Evolutionary conservation across 2,797 vertebrate genomes (phyloP), one percentile per base, ranked within the genome.

Genomic region (Pampus argenteus): DNA sequence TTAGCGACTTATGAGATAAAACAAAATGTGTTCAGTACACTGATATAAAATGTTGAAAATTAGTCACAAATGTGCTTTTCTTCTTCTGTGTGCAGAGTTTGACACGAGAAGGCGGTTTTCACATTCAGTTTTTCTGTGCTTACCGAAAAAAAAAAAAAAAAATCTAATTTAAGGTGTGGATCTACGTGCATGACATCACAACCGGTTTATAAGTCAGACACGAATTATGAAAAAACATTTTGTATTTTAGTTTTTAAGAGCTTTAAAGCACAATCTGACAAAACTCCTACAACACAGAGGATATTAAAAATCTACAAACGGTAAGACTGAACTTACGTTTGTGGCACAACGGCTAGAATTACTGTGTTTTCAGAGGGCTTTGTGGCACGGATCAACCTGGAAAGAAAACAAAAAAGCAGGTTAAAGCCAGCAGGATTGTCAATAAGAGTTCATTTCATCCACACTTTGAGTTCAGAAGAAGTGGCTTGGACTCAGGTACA

Each of bases 291-390:
- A 23, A 15, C 47, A 74, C 9, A 40, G 17, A 34, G 8, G 29
- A 22, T 28, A 29, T 29, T 5, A 25, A 68, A 68, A 10, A 51
- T 23, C 49, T 15, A 25, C 15, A 36, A 23, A 42, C 20, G 31
- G 18, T 10, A 42, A 68, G 52, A 29, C 34, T 9, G 56, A 47
- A 94, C 97, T 95, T 91, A 99, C 97, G 3, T 90, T 78, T 88
- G 93, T 62, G 97, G 94, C 84, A 98, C 92, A 17, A 99, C 95
- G 6, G 95, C 96, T 1, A 98, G 92, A 82, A 99, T 95, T 52
- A 98, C 95, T 2, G 96, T 93, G 81, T 97, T 95, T 88, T 97
- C 96, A 0, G 97, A 96, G 36, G 94, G 94, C 65, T 96, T 97
- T 25, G 95, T 96, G 69, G 95, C 95, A 61, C 95, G 95, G 86